Percentiles rank a stretch among this genome's conserved stretches.
These are phyloP conservation scores for Trematocara zebra DNA, from an alignment of 2,113 vertebrate genomes.

Conservation along the genomic window DNA sequence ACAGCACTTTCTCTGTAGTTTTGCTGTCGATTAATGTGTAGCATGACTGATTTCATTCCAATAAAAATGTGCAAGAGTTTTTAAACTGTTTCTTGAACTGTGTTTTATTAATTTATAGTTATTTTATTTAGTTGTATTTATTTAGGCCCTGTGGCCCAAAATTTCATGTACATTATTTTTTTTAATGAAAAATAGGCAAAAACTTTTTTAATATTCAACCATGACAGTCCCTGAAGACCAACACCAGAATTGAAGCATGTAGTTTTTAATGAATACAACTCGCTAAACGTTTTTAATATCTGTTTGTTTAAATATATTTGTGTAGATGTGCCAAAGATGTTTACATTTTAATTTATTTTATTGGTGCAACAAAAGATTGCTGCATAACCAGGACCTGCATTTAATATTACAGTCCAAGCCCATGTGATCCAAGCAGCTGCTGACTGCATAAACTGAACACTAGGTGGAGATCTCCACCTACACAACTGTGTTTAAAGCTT, in stretches of 20 bases:
- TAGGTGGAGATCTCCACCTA: slow-evolving; percentile 79
- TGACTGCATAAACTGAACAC: slow-evolving; percentile 63
- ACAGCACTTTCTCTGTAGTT: slow-evolving; percentile 43
- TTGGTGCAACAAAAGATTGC: not conserved
- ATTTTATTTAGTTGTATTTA: not conserved
- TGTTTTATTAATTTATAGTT: not conserved
- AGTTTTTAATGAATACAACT: not conserved
- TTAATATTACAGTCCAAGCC: not conserved
- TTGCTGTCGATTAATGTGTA: slow-evolving; percentile 32
- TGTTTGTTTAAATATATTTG: not conserved
- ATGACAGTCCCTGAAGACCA: not conserved
- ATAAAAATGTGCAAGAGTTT: slow-evolving; percentile 43
- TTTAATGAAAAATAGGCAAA: not conserved
- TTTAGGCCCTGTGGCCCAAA: not conserved
- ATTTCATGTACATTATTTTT: not conserved
- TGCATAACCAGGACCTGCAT: not conserved
- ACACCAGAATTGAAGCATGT: not conserved
- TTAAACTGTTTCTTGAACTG: not conserved
- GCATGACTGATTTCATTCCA: slow-evolving; percentile 38
- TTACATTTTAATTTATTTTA: not conserved
- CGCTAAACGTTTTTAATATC: not conserved
- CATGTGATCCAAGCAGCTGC: not conserved
- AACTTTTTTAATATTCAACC: not conserved
- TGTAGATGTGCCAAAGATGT: not conserved
- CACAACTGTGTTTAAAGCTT: not conserved